Percentiles rank a stretch among this genome's conserved stretches.
Conservation (phyloP, 2,888 invertebrate species). For the Conops quadrifasciatus region DNA sequence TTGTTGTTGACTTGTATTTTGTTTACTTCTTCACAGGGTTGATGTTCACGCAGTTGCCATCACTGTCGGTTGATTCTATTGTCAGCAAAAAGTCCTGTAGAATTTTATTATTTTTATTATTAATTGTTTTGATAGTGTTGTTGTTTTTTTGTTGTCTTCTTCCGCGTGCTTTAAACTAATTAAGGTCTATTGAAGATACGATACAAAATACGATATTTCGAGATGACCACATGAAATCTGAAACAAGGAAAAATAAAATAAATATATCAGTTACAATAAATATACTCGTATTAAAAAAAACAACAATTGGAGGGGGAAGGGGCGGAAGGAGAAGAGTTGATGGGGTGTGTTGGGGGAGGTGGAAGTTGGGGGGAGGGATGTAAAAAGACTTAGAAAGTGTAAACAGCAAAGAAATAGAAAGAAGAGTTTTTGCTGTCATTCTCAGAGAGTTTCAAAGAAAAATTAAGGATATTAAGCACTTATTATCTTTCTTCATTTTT, state of each 20-base stretch:
- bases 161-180: slow-evolving; percentile 47
- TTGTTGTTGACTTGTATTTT: not conserved
- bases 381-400: no score
- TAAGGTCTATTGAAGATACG: slow-evolving; percentile 49
- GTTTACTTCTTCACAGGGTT: not conserved
- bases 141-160: slow-evolving; percentile 35
- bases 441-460: no score
- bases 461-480: no score
- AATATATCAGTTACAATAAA: not conserved
- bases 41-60: no score
- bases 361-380: no score
- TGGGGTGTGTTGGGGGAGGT: no score
- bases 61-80: slow-evolving; percentile 22
- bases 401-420: no score
- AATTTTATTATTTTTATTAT: slow-evolving; percentile 3
- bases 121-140: slow-evolving; percentile 22
- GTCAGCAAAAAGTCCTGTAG: slow-evolving; percentile 20
- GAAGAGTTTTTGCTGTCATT: no score
- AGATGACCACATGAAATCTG: slow-evolving; percentile 60
- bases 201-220: slow-evolving; percentile 45
- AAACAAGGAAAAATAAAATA: slow-evolving; percentile 40
- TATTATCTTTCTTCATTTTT: no score
- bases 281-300: not conserved
- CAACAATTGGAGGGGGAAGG: no score
- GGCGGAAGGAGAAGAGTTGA: no score